Base-by-base conservation (phyloP, 2,113 vertebrate species). In the Percopsis transmontana region DNA sequence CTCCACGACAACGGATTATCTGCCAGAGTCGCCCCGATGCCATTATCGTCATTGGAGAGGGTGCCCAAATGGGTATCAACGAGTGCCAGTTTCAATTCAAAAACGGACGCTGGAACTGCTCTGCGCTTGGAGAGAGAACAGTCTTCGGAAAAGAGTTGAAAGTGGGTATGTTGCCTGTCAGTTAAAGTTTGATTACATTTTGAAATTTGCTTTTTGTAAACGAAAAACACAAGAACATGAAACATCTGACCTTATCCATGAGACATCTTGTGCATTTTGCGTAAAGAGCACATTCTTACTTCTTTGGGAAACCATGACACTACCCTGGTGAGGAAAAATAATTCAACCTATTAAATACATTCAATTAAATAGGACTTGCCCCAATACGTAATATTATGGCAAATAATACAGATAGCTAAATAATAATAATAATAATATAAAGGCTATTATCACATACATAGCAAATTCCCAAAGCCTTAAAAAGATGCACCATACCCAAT, bases 11-110 rank as follows among this genome's bases (percentile, higher is more conserved):
- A 87, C 94, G 97, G 92, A 95, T 96, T 7, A 97, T 99, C 93
- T 99, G 97, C 92, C 96, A 98, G 92, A 98, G 95, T 92, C 94
- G 97, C 76, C 97, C 97, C 3, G 97, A 99, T 91, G 97, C 97
- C 83, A 97, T 99, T 87, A 96, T 99, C 82, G 95, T 99, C 90
- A 98, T 99, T 64, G 97, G 96, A 88, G 95, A 99, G 90, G 97
- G 97, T 72, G 97, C 94, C 5, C 97, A 99, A 89, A 97, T 99
- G 96, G 97, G 96, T 85, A 95, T 99, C 86, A 96, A 97, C 79
- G 97, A 99, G 92, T 99, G 97, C 90, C 97, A 98, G 88, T 98
- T 98, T 85, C 97, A 99, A 91, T 99, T 99, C 88, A 95, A 93
- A 79, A 94, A 95, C 52, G 96, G 97, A 57, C 95, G 97, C 69